phyloP scores from a whole-genome alignment of 2,888 invertebrate genomes.

The Orthonychiurus folsomi region DNA sequence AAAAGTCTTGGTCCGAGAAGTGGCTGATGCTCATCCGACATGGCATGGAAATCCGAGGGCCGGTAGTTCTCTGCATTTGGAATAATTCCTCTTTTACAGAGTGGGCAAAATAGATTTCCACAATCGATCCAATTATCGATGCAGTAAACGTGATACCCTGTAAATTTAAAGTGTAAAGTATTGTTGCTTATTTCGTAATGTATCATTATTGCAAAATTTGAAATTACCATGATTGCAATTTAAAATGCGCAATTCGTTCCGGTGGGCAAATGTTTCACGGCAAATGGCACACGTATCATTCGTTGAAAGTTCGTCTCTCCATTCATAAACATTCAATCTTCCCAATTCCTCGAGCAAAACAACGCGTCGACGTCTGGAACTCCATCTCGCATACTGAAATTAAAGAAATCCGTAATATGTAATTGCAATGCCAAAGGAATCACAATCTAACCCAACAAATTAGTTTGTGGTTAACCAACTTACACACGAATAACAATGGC shows the following conservation, averaged over 20 bases:
- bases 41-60: neutral
- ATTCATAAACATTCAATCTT: neutral
- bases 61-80: neutral
- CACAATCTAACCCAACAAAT: too few relatives aligned
- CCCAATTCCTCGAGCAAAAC: neutral
- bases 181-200: neutral
- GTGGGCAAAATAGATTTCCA: neutral
- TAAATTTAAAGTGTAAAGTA: neutral
- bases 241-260: neutral
- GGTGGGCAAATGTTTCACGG: neutral
- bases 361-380: neutral
- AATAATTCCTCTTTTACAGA: slow-evolving; percentile 1
- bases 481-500: too few relatives aligned
- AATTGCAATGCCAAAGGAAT: too few relatives aligned
- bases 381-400: too few relatives aligned
- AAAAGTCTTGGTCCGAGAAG: neutral
- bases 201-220: neutral
- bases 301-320: slow-evolving; percentile 6
- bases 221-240: slow-evolving; percentile 6
- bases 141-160: neutral
- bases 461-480: too few relatives aligned
- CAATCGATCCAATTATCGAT: slow-evolving; percentile 3
- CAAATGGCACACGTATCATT: slow-evolving; percentile 9
- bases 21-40: neutral
- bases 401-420: too few relatives aligned